Base-by-base conservation (phyloP, 2,797 vertebrate genomes). In the Aplochiton taeniatus region DNA sequence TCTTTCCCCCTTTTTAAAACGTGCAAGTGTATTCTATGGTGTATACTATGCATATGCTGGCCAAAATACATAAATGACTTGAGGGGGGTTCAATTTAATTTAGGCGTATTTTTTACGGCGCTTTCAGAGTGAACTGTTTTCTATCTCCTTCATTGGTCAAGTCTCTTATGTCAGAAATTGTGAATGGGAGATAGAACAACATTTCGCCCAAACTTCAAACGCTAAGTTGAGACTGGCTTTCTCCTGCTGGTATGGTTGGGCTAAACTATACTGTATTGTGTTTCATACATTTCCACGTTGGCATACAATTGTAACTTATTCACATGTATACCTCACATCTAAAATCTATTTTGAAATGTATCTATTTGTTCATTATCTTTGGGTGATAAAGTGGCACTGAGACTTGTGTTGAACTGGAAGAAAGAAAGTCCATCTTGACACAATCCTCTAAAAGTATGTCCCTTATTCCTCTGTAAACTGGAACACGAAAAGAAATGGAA, bases 351-450 rank as follows among this genome's bases (percentile, higher is more conserved):
- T 49, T 19, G 12, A 61, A 48, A 48, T 47, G 18, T 4, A 50
- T 61, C 47, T 54, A 13, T 12, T 48, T 31, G 19, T 19, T 60
- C 19, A 49, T 49, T 12, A 48, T 49, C 17, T 13, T 17, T 52
- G 50, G 14, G 16, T 52, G 50, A 31, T 54, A 31, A n/a, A n/a
- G 19, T 49, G 47, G 49, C 13, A 31, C 45, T 49, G 59, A n/a
- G 9, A 19, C 49, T 42, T 61, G 46, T 46, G 59, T 47, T 47
- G 11, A 60, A 48, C 17, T 60, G 58, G 56, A 58, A 20, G 47
- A 49, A 16, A 57, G 9, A 8, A 13, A 20, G 12, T 20, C 13
- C 1, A 31, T 55, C 31, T 31, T 55, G 18, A 20, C 53, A 55
- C 31, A 20, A 11, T 55, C 6, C 8, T 12, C 31, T 17, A 17